Conservation (phyloP, 2,113 vertebrate genomes). For the Scytalopus superciliaris region DNA sequence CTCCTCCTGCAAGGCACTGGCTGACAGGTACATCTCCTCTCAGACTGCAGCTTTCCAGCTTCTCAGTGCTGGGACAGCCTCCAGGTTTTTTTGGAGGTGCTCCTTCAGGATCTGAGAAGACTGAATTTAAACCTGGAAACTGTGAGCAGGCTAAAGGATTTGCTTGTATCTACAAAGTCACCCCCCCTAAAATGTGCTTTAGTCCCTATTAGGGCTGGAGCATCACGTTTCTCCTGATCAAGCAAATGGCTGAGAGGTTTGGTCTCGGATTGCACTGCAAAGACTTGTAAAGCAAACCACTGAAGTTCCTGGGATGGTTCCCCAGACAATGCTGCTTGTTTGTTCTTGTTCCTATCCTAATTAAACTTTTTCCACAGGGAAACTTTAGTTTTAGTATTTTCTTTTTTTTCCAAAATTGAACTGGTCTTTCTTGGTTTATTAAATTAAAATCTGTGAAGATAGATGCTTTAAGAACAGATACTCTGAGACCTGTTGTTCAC, state of each 20-base stretch:
- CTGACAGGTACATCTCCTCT: not conserved
- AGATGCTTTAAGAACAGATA: not conserved
- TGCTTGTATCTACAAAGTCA: conserved; percentile 18
- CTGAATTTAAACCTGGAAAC: not conserved
- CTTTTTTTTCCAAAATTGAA: not conserved
- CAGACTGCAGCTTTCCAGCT: not conserved
- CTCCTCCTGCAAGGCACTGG: not conserved
- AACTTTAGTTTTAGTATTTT: not conserved
- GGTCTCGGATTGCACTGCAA: not conserved
- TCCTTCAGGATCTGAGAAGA: not conserved
- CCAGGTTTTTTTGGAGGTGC: not conserved
- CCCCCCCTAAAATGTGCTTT: not conserved
- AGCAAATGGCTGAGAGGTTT: not conserved
- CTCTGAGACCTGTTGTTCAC: not conserved
- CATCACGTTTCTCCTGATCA: conserved; percentile 20
- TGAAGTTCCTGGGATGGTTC: not conserved
- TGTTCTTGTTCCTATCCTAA: not conserved
- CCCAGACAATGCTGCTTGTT: not conserved
- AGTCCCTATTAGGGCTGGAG: not conserved
- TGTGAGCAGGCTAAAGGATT: not conserved
- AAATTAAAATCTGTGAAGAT: not conserved
- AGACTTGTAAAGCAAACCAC: not conserved
- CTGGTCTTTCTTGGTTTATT: not conserved
- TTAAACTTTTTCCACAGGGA: not conserved
- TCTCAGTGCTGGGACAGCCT: not conserved